Evolutionary conservation across 2,797 vertebrate species (phyloP).

Genomic region (Zalophus californianus): DNA sequence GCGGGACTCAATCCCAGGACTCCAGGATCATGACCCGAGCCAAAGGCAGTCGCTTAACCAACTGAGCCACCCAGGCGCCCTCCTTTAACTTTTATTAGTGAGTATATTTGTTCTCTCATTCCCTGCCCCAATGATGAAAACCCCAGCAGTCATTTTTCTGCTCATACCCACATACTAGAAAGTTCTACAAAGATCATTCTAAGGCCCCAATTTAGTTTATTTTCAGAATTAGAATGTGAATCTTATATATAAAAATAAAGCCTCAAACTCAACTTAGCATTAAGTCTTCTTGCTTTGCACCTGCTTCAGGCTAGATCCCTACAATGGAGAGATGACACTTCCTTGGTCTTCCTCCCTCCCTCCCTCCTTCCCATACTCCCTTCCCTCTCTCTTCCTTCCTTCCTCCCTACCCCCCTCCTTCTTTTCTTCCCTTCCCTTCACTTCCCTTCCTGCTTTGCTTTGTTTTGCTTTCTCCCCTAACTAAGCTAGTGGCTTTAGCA

Average conservation of each 20-base stretch:
- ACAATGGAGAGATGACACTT: neutral
- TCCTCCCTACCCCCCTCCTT: neutral
- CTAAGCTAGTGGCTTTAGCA: neutral
- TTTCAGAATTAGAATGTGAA: neutral
- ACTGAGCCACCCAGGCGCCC: no score
- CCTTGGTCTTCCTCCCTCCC: neutral
- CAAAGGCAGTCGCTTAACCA: no score
- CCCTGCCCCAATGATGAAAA: neutral
- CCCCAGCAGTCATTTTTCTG: neutral
- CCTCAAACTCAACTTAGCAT: neutral
- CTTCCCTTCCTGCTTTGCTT: neutral
- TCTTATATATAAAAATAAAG: neutral
- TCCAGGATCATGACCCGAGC: no score
- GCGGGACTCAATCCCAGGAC: no score
- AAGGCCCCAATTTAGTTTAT: neutral
- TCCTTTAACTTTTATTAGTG: neutral
- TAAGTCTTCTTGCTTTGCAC: neutral
- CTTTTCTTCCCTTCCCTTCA: neutral
- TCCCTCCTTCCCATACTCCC: no score
- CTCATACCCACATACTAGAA: neutral
- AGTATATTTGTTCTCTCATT: neutral
- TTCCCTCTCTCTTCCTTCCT: rapidly evolving
- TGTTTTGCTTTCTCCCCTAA: neutral
- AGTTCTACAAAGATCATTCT: neutral
- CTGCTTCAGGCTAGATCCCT: neutral